Base-by-base conservation (phyloP, 2,113 vertebrate genomes). In the Apteryx mantelli region DNA sequence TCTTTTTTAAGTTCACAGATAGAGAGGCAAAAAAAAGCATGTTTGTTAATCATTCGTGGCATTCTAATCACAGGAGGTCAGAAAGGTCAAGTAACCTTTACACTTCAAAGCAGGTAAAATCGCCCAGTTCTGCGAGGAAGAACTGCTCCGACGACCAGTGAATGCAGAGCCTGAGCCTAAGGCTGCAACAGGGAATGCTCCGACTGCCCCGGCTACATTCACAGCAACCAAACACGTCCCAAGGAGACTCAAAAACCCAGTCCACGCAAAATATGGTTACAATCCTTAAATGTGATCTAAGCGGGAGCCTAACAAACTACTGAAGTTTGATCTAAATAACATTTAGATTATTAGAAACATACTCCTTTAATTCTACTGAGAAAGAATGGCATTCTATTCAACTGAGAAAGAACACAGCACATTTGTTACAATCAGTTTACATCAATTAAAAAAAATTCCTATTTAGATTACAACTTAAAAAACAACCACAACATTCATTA, bases 81-180 rank as follows among this genome's bases (percentile, higher is more conserved):
- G 44, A 94, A 93, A 91, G 91, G 88, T 88, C 95, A 96, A 63
- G 91, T 30, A 44, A 96, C 22, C 36, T 86, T 91, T 89, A 87
- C 94, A 95, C 94, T 93, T 93, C 86, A 92, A 95, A 95, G 94
- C 5, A 13, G 9, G 36, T 52, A 44, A 68, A 82, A 93, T 40
- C 0, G 0, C 60, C 64, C 74, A 79, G 14, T 20, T 26, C 83
- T 71, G n/a, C 13, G 63, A 87, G 81, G 80, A 92, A 86, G 52
- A 53, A 48, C 42, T 24, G 15, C 19, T 71, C 21, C 38, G 66
- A 92, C 74, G 46, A 85, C 30, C 81, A 65, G 55, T 11, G 86
- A 75, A 65, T 73, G 74, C 77, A 89, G 80, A 82, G 44, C 34
- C 38, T 32, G 52, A 93, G 74, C 94, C 86, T 69, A 73, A 87